phyloP scores from a whole-genome alignment of 2,113 vertebrate genomes.

The Platysternon megacephalum region DNA sequence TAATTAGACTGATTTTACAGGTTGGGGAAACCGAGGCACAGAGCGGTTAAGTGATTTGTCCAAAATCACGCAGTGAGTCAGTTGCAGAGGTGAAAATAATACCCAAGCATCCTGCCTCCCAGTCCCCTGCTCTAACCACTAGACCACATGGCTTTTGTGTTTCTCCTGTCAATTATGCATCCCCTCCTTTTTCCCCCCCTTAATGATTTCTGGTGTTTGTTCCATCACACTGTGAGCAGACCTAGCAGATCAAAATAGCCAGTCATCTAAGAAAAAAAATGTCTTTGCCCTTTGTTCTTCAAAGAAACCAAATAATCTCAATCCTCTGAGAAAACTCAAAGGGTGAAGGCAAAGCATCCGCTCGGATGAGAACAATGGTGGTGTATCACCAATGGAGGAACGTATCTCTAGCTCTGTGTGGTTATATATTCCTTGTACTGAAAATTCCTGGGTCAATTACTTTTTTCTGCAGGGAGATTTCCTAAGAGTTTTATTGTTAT shows the following conservation, averaged over 20 bases:
- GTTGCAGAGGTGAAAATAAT: neutral
- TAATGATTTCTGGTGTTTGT: slow-evolving; percentile 80
- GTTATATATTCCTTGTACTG: slow-evolving; percentile 59
- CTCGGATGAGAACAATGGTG: slow-evolving; percentile 72
- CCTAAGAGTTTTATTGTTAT: slow-evolving; percentile 58
- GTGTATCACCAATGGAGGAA: slow-evolving; percentile 59
- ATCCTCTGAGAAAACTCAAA: slow-evolving; percentile 79
- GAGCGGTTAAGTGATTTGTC: neutral
- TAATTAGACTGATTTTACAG: neutral
- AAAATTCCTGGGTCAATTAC: slow-evolving; percentile 77
- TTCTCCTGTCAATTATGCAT: slow-evolving; percentile 74
- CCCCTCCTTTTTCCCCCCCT: slow-evolving; percentile 59
- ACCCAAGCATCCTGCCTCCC: neutral
- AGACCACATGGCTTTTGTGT: slow-evolving; percentile 44
- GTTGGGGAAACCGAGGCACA: neutral
- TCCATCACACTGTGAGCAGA: slow-evolving; percentile 74
- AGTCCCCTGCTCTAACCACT: neutral
- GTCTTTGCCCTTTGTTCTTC: slow-evolving; percentile 74
- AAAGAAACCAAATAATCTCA: slow-evolving; percentile 78
- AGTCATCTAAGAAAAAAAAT: slow-evolving; percentile 72
- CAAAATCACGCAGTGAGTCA: accelerated
- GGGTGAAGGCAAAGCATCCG: slow-evolving; percentile 75
- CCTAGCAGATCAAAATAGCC: slow-evolving; percentile 78
- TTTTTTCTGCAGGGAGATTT: slow-evolving; percentile 75
- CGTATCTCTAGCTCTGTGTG: slow-evolving; percentile 55